These are phyloP conservation scores for Hybognathus amarus DNA, from an alignment of 2,797 vertebrate species.

Conservation along the genomic window DNA sequence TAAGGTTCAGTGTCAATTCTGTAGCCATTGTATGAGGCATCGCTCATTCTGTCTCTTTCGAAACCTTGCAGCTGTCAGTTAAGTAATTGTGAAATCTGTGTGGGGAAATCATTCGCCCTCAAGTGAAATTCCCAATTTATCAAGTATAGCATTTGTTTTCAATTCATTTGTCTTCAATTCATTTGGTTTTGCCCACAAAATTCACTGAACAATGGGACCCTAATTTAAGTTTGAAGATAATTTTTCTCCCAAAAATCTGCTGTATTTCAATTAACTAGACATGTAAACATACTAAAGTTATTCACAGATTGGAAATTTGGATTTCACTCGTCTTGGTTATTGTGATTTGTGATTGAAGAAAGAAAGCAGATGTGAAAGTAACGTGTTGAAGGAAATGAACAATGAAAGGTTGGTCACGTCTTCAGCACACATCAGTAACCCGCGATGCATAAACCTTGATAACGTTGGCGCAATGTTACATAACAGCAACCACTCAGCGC, in stretches of 20 bases:
- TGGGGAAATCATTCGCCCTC: background rate
- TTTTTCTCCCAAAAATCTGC: background rate
- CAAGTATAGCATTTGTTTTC: background rate
- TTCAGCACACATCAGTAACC: slow-evolving; percentile 42
- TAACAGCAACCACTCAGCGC: slow-evolving; percentile 33
- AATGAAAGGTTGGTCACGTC: slow-evolving; percentile 11
- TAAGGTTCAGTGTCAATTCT: background rate
- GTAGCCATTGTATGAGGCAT: background rate
- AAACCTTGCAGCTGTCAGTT: background rate
- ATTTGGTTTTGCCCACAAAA: background rate
- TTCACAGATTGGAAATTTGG: background rate
- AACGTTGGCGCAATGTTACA: slow-evolving; percentile 41
- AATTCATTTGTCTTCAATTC: no score
- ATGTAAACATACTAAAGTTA: background rate
- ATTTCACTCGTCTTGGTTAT: background rate
- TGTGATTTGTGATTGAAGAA: background rate
- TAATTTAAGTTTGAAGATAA: background rate
- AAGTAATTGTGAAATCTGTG: background rate
- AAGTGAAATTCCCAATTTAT: background rate
- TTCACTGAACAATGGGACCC: background rate
- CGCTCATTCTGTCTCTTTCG: background rate
- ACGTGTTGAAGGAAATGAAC: background rate
- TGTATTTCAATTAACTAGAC: background rate
- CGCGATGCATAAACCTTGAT: slow-evolving; percentile 33
- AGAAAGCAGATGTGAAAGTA: background rate